Conservation (phyloP, 1,140 invertebrate species). For the Euglossa dilemma region DNA sequence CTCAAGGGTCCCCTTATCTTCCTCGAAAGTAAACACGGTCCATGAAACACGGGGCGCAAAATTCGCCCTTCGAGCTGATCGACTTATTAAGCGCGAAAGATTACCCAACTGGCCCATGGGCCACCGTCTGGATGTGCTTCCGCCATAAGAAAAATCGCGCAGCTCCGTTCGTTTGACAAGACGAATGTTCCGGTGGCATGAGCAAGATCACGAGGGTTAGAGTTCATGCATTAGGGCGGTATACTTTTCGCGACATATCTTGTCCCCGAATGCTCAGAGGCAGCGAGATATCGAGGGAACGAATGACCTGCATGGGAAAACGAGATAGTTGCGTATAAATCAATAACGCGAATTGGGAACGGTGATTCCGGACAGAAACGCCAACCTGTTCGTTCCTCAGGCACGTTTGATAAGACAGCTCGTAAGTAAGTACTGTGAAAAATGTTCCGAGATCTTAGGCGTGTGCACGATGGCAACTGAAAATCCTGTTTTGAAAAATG, state of each 20-base stretch:
- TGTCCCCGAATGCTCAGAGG: conserved; percentile 22
- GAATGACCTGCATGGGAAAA: conserved; percentile 17
- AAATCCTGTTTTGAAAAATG: background rate
- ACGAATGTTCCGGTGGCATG: conserved; percentile 43
- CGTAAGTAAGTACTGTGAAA: background rate
- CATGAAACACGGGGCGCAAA: background rate
- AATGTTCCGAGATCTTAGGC: background rate
- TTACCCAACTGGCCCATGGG: background rate
- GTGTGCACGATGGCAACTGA: background rate
- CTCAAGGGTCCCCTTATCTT: background rate
- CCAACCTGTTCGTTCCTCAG: background rate
- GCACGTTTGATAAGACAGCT: background rate
- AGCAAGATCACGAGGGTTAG: conserved; percentile 54
- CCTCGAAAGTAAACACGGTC: background rate
- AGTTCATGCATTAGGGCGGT: conserved; percentile 59
- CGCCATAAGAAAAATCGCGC: conserved; percentile 27
- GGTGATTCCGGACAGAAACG: conserved; percentile 43
- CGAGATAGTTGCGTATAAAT: conserved; percentile 59
- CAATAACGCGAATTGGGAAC: conserved; percentile 47
- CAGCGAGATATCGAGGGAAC: conserved; percentile 41
- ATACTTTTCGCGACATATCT: conserved; percentile 66
- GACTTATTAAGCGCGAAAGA: conserved; percentile 16
- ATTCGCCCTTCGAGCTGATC: background rate
- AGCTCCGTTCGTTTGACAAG: conserved; percentile 41
- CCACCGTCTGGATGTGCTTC: background rate